phyloP scores from a whole-genome alignment of 2,888 invertebrate species.

The Enchytraeus crypticus region DNA sequence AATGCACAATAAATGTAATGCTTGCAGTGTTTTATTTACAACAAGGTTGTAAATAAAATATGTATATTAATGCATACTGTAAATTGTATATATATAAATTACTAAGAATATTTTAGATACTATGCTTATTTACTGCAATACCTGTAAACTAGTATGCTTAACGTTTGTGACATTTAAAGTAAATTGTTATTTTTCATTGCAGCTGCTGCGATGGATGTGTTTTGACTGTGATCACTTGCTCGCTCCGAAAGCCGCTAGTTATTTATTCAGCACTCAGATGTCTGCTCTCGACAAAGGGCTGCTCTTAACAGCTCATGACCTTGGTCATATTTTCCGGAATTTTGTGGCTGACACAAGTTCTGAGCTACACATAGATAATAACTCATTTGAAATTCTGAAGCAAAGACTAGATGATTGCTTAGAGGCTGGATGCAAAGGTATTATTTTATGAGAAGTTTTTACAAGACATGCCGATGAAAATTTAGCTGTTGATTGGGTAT shows the following conservation, averaged over 20 bases:
- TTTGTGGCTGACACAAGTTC: slow-evolving; percentile 17
- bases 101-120: no score
- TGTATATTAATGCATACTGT: no score
- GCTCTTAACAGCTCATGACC: slow-evolving; percentile 27
- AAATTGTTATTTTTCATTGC: slow-evolving; percentile 14
- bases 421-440: neutral
- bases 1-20: no score
- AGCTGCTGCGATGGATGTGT: slow-evolving; percentile 51
- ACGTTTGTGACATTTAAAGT: no score
- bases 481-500: no score
- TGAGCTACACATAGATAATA: neutral
- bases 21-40: no score
- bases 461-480: no score
- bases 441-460: no score
- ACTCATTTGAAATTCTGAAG: neutral
- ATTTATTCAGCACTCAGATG: slow-evolving; percentile 62
- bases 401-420: slow-evolving; percentile 4
- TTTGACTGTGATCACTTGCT: slow-evolving; percentile 48
- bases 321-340: slow-evolving; percentile 26
- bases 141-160: no score
- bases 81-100: no score
- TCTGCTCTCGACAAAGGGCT: slow-evolving; percentile 58
- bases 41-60: no score
- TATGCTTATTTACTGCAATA: no score
- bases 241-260: slow-evolving; percentile 22